Base-by-base conservation (phyloP, 2,797 vertebrate species). In the Onychomys arenicola region DNA sequence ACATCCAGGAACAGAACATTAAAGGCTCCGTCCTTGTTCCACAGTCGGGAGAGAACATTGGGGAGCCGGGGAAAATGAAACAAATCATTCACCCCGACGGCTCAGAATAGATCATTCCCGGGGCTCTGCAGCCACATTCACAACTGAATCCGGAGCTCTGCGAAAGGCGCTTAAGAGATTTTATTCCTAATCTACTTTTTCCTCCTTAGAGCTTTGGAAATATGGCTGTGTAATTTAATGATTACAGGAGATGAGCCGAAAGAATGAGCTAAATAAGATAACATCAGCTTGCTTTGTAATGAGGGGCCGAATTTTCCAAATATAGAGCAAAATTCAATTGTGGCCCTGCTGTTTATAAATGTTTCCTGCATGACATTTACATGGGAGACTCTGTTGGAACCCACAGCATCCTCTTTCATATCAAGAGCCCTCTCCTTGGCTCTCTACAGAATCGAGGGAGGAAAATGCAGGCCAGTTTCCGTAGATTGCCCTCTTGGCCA, bases 291-390 rank as follows among this genome's bases (percentile, higher is more conserved):
- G 95, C 78, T 97, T 94, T 81, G 69, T 96, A 97, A 97, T 89
- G 69, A 97, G 92, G 65, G 82, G 76, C 49, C 37, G 88, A 84
- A 92, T 91, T 97, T 97, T 97, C 96, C 96, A 97, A 97, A 97
- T 96, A 97, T 93, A 97, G 92, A 97, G 90, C 93, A 95, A 96
- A 97, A 97, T 98, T 94, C 94, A 97, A 97, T 97, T 97, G 96
- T 63, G 71, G 7, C n/a, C 46, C 77, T 90, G 34, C 73, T 95
- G 94, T 94, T 97, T 96, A 71, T 73, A 67, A 90, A 92, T 61
- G 93, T 90, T 96, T 96, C 93, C 91, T 89, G 87, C 52, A 49
- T 94, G 73, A 63, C 94, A 85, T 81, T 94, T 88, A 57, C 75
- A 57, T 23, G 80, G 67, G 76, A 93, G 94, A 82, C 29, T 91